Conservation (phyloP, 1,140 invertebrate genomes). For the Cyclargus thomasi region DNA sequence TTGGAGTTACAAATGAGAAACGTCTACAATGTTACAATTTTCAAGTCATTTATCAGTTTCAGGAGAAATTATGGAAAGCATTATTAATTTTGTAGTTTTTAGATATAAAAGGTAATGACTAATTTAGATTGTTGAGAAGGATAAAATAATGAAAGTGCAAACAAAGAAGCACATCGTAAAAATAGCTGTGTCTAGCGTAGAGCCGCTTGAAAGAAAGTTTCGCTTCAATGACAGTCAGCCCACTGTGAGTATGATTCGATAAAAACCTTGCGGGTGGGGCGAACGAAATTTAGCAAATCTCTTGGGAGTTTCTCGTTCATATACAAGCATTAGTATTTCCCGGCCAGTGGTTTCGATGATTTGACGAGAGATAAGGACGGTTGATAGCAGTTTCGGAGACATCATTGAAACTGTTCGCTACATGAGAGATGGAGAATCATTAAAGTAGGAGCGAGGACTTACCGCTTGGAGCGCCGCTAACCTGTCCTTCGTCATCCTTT, state of each 20-base stretch:
- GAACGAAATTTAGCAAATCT: slow-evolving; percentile 34
- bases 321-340: background rate
- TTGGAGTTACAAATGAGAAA: background rate
- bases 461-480: slow-evolving; percentile 96
- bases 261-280: slow-evolving; percentile 62
- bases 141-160: background rate
- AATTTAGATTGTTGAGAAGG: background rate
- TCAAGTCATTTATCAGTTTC: background rate
- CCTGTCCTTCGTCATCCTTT: slow-evolving; percentile 97
- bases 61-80: too few species aligned
- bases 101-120: background rate
- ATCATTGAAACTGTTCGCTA: slow-evolving; percentile 59
- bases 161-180: background rate
- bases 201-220: slow-evolving; percentile 42
- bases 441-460: slow-evolving; percentile 73
- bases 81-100: background rate
- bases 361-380: background rate
- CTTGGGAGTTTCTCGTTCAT: background rate
- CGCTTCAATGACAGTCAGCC: slow-evolving; percentile 48
- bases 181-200: slow-evolving; percentile 19
- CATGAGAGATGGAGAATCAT: slow-evolving; percentile 35
- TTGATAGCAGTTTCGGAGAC: slow-evolving; percentile 48
- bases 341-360: background rate
- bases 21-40: background rate
- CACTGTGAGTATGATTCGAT: slow-evolving; percentile 44